Conservation (phyloP, 2,113 vertebrate species). For the Dicrurus megarhynchus region DNA sequence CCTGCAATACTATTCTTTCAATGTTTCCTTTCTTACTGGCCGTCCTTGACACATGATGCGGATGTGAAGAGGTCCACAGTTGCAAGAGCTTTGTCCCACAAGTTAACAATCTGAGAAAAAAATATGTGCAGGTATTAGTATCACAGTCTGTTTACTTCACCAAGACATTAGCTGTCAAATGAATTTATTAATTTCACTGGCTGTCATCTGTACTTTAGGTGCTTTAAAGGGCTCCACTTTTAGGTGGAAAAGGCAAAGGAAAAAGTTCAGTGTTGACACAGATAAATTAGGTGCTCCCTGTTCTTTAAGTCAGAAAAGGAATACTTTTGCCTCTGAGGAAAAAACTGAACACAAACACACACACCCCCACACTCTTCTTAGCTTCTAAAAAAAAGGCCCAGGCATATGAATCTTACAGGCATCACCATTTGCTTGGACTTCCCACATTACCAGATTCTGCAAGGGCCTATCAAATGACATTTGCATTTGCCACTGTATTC, state of each 20-base stretch:
- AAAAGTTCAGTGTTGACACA: not conserved
- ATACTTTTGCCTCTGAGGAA: not conserved
- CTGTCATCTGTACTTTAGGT: not conserved
- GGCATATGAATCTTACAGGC: not conserved
- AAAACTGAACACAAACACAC: not conserved
- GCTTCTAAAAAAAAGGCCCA: not conserved
- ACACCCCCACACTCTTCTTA: not conserved
- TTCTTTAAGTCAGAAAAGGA: not conserved
- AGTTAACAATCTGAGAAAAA: conserved; percentile 79
- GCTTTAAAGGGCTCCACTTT: not conserved
- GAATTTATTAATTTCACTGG: not conserved
- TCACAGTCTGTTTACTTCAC: not conserved
- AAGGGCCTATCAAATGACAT: fast-evolving
- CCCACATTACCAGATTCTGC: not conserved
- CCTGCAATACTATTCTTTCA: conserved; percentile 91
- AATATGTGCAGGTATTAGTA: not conserved
- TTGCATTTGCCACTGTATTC: not conserved
- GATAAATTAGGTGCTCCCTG: not conserved
- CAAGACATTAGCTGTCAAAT: not conserved
- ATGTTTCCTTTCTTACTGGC: conserved; percentile 74
- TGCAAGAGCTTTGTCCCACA: conserved; percentile 86
- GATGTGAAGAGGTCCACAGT: conserved; percentile 83
- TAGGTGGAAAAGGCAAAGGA: not conserved
- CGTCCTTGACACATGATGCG: conserved; percentile 46
- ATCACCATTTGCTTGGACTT: not conserved